Evolutionary conservation across 2,888 invertebrate species (phyloP).

Genomic region (Lordiphosa andalusiaca): DNA sequence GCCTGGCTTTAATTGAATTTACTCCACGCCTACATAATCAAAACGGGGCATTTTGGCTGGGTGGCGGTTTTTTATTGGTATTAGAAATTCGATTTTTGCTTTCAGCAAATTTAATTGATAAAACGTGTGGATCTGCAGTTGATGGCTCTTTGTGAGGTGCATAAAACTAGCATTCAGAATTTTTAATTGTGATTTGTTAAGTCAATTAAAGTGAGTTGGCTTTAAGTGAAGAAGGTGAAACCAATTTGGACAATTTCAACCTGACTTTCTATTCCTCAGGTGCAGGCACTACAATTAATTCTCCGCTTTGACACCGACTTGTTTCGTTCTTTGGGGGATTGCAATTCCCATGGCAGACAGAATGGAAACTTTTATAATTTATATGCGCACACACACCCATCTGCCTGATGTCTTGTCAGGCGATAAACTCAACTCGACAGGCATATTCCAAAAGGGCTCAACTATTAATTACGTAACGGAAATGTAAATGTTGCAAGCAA

Average conservation of each 20-base stretch:
- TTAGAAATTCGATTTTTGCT: conserved; percentile 1
- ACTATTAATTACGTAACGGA: conserved; percentile 52
- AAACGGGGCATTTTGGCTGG: conserved; percentile 7
- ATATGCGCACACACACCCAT: not conserved
- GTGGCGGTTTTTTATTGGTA: conserved; percentile 2
- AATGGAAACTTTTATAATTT: conserved; percentile 28
- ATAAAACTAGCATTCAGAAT: no score
- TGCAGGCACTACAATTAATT: no score
- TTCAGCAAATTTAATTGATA: no score
- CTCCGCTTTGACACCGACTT: no score
- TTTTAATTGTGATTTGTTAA: no score
- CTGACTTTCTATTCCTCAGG: no score
- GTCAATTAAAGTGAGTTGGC: no score
- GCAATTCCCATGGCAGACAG: not conserved
- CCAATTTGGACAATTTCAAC: no score
- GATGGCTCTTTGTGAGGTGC: conserved; percentile 3
- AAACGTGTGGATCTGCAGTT: not conserved
- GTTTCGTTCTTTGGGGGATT: no score
- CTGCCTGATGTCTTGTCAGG: conserved; percentile 16
- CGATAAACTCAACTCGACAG: no score
- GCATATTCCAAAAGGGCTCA: conserved; percentile 3
- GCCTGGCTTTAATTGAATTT: conserved; percentile 57
- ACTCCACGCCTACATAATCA: conserved; percentile 41
- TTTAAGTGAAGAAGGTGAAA: no score
- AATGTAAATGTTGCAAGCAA: conserved; percentile 47